Percentiles rank a stretch among this genome's conserved stretches.
These are phyloP conservation scores for Achroia grisella DNA, from an alignment of 1,140 invertebrate species.

Conservation along the genomic window DNA sequence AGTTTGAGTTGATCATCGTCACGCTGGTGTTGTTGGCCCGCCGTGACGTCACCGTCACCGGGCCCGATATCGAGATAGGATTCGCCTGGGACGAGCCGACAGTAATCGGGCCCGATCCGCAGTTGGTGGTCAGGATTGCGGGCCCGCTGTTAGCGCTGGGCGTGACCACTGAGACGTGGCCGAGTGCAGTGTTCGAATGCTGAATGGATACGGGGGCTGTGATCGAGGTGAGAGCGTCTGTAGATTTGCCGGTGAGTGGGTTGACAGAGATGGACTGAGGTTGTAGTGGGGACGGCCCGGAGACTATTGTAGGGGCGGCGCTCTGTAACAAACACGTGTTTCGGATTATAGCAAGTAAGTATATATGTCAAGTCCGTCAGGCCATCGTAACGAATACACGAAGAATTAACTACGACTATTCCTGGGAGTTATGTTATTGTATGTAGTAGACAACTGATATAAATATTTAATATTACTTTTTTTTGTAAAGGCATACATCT, in stretches of 20 bases:
- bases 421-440: too few species aligned
- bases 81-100: conserved; percentile 26
- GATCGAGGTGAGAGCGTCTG: conserved; percentile 43
- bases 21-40: conserved; percentile 81
- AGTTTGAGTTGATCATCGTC: conserved; percentile 77
- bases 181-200: conserved; percentile 54
- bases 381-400: too few species aligned
- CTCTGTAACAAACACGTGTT: conserved; percentile 23
- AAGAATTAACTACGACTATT: too few species aligned
- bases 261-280: conserved; percentile 62
- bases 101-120: too few species aligned
- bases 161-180: conserved; percentile 56
- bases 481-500: too few species aligned
- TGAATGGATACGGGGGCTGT: conserved; percentile 56
- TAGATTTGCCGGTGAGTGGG: conserved; percentile 54
- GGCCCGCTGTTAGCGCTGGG: conserved; percentile 15
- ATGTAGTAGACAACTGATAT: too few species aligned
- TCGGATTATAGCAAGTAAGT: too few species aligned
- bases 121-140: conserved; percentile 21
- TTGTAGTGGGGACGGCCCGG: conserved; percentile 37
- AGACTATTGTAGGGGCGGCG: conserved; percentile 29
- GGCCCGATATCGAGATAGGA: conserved; percentile 72
- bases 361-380: too few species aligned
- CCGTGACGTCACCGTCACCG: conserved; percentile 77
- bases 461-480: too few species aligned